These are phyloP conservation scores for Lateolabrax maculatus DNA, from an alignment of 2,797 vertebrate genomes.

Conservation along the genomic window DNA sequence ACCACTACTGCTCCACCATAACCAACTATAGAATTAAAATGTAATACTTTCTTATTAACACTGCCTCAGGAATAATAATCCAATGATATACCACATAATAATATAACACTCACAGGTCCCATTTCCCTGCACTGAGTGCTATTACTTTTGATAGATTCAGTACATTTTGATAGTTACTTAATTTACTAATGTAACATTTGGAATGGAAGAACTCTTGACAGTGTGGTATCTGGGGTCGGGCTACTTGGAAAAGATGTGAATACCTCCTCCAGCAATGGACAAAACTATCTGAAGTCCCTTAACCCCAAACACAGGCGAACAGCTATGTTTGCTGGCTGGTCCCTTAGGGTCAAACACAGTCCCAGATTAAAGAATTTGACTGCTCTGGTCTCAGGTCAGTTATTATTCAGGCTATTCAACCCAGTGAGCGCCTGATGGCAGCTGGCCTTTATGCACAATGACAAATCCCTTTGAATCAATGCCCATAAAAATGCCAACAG, in stretches of 20 bases:
- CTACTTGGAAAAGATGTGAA: background rate
- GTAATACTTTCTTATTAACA: background rate
- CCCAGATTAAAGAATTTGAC: constrained; percentile 7
- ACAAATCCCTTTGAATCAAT: constrained; percentile 46
- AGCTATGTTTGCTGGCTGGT: background rate
- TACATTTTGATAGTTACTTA: background rate
- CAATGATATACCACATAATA: background rate
- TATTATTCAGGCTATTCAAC: constrained; percentile 22
- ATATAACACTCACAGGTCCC: background rate
- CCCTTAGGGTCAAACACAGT: background rate
- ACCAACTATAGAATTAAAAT: background rate
- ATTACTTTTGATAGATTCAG: background rate
- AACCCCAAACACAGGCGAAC: background rate
- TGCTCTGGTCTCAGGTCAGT: constrained; percentile 41
- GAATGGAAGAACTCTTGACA: background rate
- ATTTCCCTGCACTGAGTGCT: background rate
- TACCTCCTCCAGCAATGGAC: background rate
- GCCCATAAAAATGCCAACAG: constrained; percentile 42
- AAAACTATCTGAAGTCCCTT: background rate
- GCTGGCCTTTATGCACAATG: constrained; percentile 32
- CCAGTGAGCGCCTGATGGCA: constrained; percentile 39
- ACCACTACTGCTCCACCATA: background rate
- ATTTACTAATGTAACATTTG: background rate
- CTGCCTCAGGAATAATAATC: background rate
- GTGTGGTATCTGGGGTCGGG: background rate